These are phyloP conservation scores for Podarcis raffonei DNA, from an alignment of 2,113 vertebrate species.

Conservation along the genomic window DNA sequence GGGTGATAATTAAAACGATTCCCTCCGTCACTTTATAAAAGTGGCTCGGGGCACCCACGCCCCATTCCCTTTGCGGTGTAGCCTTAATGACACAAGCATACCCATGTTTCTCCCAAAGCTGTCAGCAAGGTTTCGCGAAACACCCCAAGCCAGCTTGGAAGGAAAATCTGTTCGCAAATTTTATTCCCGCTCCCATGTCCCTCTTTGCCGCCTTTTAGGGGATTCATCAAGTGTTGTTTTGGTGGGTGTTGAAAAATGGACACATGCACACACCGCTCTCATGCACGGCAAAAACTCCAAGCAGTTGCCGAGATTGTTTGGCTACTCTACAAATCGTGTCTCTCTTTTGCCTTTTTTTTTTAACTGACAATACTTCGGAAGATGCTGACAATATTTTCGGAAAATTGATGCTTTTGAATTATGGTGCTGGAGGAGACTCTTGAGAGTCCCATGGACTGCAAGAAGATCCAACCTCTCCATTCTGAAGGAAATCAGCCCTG, in stretches of 20 bases:
- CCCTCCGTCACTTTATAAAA: background rate
- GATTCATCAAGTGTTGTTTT: background rate
- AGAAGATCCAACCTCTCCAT: too few relatives aligned
- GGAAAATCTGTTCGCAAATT: background rate
- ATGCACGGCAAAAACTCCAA: too few relatives aligned
- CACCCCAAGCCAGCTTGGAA: background rate
- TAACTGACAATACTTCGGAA: too few relatives aligned
- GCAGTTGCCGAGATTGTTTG: too few relatives aligned
- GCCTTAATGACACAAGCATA: background rate
- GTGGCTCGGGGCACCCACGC: background rate
- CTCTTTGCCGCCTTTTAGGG: background rate
- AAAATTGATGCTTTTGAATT: too few relatives aligned
- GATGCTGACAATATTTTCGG: too few relatives aligned
- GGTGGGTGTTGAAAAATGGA: background rate
- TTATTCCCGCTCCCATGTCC: background rate
- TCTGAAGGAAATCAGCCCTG: too few relatives aligned
- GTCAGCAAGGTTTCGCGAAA: background rate
- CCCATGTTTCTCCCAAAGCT: background rate
- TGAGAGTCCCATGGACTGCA: too few relatives aligned
- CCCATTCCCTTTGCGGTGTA: background rate
- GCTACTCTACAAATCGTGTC: too few relatives aligned
- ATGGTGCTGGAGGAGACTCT: too few relatives aligned
- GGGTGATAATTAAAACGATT: background rate
- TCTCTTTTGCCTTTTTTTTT: too few relatives aligned
- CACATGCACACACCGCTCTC: background rate